A percentile compares a stretch with the other conserved stretches of the same genome.
phyloP scores from a whole-genome alignment of 2,888 invertebrate genomes.

The Eupithecia pulchellata region DNA sequence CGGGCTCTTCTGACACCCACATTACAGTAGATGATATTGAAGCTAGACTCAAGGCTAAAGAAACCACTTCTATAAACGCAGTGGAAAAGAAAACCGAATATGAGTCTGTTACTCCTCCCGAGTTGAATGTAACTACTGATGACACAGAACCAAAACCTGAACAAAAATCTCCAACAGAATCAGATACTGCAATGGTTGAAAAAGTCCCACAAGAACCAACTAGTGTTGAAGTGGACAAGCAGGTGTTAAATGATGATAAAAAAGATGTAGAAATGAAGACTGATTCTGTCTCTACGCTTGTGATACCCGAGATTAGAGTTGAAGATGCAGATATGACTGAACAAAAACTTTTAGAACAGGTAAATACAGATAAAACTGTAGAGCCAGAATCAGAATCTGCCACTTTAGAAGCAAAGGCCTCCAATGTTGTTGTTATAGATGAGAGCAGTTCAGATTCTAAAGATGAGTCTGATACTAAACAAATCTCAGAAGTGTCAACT shows the following conservation, averaged over 20 bases:
- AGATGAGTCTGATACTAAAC: conserved; percentile 69
- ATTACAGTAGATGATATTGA: conserved; percentile 75
- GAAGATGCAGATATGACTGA: conserved; percentile 79
- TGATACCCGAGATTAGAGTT: conserved; percentile 77
- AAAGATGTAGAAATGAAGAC: conserved; percentile 67
- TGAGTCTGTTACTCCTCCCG: conserved; percentile 71
- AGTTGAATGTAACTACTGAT: conserved; percentile 61
- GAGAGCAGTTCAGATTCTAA: conserved; percentile 77
- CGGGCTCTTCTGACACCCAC: conserved; percentile 74
- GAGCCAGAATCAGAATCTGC: conserved; percentile 46
- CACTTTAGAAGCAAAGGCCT: conserved; percentile 44
- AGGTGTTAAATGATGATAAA: conserved; percentile 46
- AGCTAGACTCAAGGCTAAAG: conserved; percentile 78
- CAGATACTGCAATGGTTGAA: conserved; percentile 48
- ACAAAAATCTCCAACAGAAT: conserved; percentile 40
- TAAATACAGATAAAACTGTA: conserved; percentile 49
- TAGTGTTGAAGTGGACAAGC: conserved; percentile 24
- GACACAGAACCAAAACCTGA: conserved; percentile 53
- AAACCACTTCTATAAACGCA: conserved; percentile 66
- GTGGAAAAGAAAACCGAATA: conserved; percentile 65
- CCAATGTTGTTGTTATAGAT: conserved; percentile 56
- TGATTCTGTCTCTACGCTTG: conserved; percentile 51
- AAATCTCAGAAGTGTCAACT: conserved; percentile 69
- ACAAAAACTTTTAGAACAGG: conserved; percentile 66
- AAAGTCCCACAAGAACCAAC: conserved; percentile 52